Evolutionary conservation across 2,797 vertebrate genomes (phyloP), one percentile per base, ranked within the genome.

Genomic region (Chloroceryle inda): DNA sequence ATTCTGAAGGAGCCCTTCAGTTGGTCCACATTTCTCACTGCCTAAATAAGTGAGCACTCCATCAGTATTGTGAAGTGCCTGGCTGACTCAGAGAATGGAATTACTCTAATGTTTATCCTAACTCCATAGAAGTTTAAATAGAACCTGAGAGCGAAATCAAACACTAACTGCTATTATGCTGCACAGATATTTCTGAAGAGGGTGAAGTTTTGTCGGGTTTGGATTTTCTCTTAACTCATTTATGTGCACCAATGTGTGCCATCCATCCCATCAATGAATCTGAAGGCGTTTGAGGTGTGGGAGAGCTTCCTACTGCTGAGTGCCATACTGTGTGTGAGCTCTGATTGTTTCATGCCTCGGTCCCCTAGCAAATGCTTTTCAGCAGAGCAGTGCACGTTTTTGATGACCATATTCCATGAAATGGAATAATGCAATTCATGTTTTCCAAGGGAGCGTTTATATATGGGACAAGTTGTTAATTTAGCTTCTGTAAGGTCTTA

Each of bases 291-390:
- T 19, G 49, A 27, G 45, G 6, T 56, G 21, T 33, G 49, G 7
- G 67, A 38, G 9, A 37, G 27, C 14, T 52, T 64, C 45, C 7
- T 72, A 2, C 42, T 78, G 26, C n/a, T 75, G 38, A 38, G 44
- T 72, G 40, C 14, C 12, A 4, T 29, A 4, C 9, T 24, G 5
- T 0, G 0, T 13, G 4, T 12, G 50, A 91, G 8, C 37, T 69
- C 31, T n/a, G 33, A 1, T 35, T 50, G 16, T 47, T 61, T 40
- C 14, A 16, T 66, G 33, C 22, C 24, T 68, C 73, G 45, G 33
- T 56, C 35, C 62, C 29, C 9, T 22, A 35, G 59, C 13, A 88
- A 52, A 26, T 19, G 12, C 38, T 42, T 64, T 66, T 47, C 29
- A 55, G 10, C 6, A 20, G 16, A 12, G n/a, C 40, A 71, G 9